Percentiles rank a stretch among this genome's conserved stretches.
These are phyloP conservation scores for Papilio polyxenes DNA, from an alignment of 1,140 invertebrate species.

Conservation along the genomic window DNA sequence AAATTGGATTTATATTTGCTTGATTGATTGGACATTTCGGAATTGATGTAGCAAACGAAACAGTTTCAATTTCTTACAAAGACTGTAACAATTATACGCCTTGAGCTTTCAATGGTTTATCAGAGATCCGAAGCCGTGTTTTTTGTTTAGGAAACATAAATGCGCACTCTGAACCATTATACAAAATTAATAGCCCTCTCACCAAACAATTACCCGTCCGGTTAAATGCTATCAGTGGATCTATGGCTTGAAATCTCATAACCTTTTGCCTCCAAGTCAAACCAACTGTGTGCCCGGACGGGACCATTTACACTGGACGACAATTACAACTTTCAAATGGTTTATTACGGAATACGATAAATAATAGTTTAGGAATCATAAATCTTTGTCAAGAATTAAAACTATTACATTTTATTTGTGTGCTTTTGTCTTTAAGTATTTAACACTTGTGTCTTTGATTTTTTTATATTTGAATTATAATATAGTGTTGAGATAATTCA, in stretches of 20 bases:
- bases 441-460: background rate
- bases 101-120: conserved; percentile 57
- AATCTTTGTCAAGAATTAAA: conserved; percentile 22
- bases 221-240: conserved; percentile 75
- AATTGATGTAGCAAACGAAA: background rate
- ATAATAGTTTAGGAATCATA: conserved; percentile 15
- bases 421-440: conserved; percentile 2
- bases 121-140: conserved; percentile 59
- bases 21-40: background rate
- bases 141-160: conserved; percentile 66
- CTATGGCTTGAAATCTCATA: conserved; percentile 74
- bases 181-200: conserved; percentile 70
- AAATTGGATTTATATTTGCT: conserved; percentile 26
- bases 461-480: background rate
- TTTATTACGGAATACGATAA: conserved; percentile 25
- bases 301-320: conserved; percentile 29
- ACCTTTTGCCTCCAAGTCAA: conserved; percentile 74
- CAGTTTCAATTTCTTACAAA: conserved; percentile 9
- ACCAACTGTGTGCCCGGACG: conserved; percentile 52
- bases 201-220: conserved; percentile 71
- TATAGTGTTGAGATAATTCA: background rate
- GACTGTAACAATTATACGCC: conserved; percentile 33
- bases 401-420: conserved; percentile 20
- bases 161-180: conserved; percentile 66
- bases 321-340: conserved; percentile 36